Base-by-base conservation (phyloP, 1,140 invertebrate species). In the Dinoponera quadriceps region DNA sequence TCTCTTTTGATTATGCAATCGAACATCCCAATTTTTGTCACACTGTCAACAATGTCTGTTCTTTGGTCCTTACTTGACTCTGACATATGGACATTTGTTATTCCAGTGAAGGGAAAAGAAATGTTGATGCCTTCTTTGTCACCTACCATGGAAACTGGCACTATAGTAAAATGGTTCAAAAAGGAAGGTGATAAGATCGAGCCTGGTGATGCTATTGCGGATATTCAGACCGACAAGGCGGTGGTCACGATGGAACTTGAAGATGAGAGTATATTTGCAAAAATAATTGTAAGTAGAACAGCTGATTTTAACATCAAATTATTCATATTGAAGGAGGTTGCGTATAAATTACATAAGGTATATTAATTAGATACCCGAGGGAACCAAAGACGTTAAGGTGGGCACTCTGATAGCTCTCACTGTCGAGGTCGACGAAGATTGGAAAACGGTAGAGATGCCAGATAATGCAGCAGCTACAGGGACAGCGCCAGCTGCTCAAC, bases 181-280 rank as follows among this genome's bases (percentile, higher is more conserved):
- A 99, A 99, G 91, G 99, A 99, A 95, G 99, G 97, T 89, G 96
- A 97, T 78, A 95, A 96, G 14, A 94, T 94, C 96, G 44, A 96
- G 94, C 92, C 90, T 95, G 96, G 97, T 86, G 99, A 99, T 94
- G 95, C 99, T 9, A 94, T 99, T 62, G 99, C 98, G 84, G 99
- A 99, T 95, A 99, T 99, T 94, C 99, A 99, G 95, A 99, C 99
- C 16, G 99, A 99, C 90, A 99, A 99, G 94, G 99, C 99, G 0
- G 99, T 99, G 0, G 99, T 99, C 98, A 99, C 99, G 1, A 99
- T 99, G 95, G 99, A 99, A 95, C 98, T 98, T 22, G 98, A 99
- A 0, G 99, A 99, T 92, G 99, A 99, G 94, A 97, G 98, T 57
- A 98, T 98, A 93, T 93, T 99, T 65, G 99, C 99, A 11, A 99